A percentile compares a stretch with the other conserved stretches of the same genome.
Evolutionary conservation across 2,797 vertebrate species (phyloP).

Genomic region (Sebastes steindachneri): DNA sequence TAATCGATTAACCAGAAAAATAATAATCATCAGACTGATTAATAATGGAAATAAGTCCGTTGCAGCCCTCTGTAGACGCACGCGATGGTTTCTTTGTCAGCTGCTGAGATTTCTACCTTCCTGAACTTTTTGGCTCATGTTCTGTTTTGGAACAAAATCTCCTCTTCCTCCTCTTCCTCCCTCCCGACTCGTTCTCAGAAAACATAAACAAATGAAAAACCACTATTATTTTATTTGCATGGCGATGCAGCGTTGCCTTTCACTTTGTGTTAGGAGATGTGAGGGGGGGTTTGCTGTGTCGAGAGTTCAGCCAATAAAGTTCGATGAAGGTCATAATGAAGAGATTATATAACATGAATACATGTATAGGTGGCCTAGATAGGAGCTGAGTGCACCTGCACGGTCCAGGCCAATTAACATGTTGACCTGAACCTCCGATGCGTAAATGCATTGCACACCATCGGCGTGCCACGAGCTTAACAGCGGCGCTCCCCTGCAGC

Average conservation of each 20-base stretch:
- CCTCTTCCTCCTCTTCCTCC: conserved; percentile 7
- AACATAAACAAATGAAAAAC: conserved; percentile 11
- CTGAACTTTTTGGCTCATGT: neutral
- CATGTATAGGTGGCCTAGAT: neutral
- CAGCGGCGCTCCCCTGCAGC: conserved; percentile 52
- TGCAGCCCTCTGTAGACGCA: neutral
- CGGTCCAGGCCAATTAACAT: neutral
- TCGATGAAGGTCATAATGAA: neutral
- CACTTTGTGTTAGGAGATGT: neutral
- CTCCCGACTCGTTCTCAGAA: neutral
- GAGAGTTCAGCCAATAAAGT: neutral
- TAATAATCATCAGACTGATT: neutral
- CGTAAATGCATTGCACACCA: conserved; percentile 61
- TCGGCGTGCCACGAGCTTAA: conserved; percentile 43
- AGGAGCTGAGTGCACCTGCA: conserved; percentile 10
- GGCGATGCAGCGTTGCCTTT: neutral
- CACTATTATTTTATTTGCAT: conserved; percentile 3
- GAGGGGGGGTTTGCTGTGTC: neutral
- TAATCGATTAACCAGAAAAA: neutral
- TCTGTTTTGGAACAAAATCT: conserved; percentile 26
- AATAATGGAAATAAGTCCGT: neutral
- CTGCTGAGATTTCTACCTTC: neutral
- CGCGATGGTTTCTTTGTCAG: neutral
- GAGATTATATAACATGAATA: neutral
- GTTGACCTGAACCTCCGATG: conserved; percentile 45